A percentile compares a stretch with the other conserved stretches of the same genome.
These are phyloP conservation scores for Gibbula magus DNA, from an alignment of 2,888 invertebrate species.

Conservation along the genomic window DNA sequence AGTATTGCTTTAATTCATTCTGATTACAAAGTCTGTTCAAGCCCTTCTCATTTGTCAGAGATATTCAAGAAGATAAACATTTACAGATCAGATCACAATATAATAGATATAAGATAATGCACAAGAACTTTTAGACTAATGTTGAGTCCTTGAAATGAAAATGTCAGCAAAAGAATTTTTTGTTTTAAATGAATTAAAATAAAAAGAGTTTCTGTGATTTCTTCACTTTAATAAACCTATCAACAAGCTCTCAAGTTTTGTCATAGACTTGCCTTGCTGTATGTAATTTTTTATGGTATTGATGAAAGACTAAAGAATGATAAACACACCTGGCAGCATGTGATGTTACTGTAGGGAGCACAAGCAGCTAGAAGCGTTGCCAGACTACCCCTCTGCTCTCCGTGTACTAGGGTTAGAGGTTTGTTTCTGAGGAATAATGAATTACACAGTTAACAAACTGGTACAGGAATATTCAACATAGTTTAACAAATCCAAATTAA, in stretches of 20 bases:
- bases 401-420: slow-evolving; percentile 84
- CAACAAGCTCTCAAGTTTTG: background rate
- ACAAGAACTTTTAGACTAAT: too few species aligned
- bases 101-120: too few species aligned
- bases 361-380: slow-evolving; percentile 78
- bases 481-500: background rate
- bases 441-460: background rate
- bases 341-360: slow-evolving; percentile 63
- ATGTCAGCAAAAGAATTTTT: too few species aligned
- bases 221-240: background rate
- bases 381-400: slow-evolving; percentile 80
- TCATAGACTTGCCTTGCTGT: background rate
- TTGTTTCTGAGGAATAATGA: slow-evolving; percentile 52
- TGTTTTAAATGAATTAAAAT: too few species aligned
- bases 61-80: too few species aligned
- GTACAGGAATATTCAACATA: background rate
- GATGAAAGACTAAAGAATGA: too few species aligned
- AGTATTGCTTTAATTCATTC: too few species aligned
- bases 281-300: background rate
- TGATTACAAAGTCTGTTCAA: too few species aligned
- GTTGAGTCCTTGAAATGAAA: too few species aligned
- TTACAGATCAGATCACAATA: too few species aligned
- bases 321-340: slow-evolving; percentile 69
- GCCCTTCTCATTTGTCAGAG: too few species aligned
- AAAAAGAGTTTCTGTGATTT: too few species aligned